These are phyloP conservation scores for Alectura lathami DNA, from an alignment of 2,113 vertebrate species.

Conservation along the genomic window DNA sequence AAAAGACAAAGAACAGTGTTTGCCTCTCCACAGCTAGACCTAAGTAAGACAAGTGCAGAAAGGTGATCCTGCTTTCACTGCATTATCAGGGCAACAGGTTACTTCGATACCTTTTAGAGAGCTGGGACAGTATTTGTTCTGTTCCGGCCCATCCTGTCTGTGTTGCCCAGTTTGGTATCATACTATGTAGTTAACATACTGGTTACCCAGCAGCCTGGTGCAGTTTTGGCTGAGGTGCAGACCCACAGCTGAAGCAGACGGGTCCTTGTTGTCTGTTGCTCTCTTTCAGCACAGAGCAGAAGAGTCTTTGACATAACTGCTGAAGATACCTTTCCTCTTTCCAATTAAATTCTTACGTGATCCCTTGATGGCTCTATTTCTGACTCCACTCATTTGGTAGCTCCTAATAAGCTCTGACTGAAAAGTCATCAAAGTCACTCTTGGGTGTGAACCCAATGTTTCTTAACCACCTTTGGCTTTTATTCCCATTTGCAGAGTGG, in stretches of 20 bases:
- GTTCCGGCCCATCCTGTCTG: background rate
- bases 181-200: background rate
- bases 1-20: background rate
- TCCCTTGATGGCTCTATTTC: conserved; percentile 14
- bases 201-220: background rate
- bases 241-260: background rate
- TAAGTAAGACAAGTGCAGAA: background rate
- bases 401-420: background rate
- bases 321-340: conserved; percentile 14
- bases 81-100: background rate
- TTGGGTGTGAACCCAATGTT: conserved; percentile 13
- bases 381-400: background rate
- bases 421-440: conserved; percentile 11
- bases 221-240: background rate
- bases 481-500: background rate
- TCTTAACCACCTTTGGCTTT: conserved; percentile 30
- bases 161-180: background rate
- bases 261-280: background rate
- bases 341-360: conserved; percentile 6
- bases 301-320: background rate
- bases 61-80: background rate
- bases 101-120: background rate
- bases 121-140: background rate
- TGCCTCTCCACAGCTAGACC: background rate
- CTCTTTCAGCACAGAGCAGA: background rate